Percentiles rank a stretch among this genome's conserved stretches.
These are phyloP conservation scores for Eriosoma lanigerum DNA, from an alignment of 1,140 invertebrate species.

Conservation along the genomic window DNA sequence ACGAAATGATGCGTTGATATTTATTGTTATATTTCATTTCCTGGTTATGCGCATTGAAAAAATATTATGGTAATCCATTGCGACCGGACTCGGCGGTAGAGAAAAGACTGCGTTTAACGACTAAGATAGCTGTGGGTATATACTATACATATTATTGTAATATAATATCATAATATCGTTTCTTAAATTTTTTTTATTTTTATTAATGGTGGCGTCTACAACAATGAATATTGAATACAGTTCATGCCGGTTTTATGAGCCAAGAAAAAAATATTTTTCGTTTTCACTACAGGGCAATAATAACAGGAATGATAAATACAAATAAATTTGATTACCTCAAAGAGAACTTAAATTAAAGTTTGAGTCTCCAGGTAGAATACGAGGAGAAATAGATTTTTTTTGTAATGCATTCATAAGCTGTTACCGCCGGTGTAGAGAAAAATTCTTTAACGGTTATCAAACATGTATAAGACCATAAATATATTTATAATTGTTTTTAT, in stretches of 20 bases:
- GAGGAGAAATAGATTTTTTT: not conserved
- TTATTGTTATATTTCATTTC: not conserved
- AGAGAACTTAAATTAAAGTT: too few species aligned
- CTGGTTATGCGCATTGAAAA: not conserved
- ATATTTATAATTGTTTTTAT: not conserved
- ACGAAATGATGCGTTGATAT: not conserved
- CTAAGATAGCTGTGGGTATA: not conserved
- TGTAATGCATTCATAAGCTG: not conserved
- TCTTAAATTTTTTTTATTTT: conserved; percentile 15
- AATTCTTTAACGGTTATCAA: not conserved
- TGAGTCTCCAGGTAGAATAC: too few species aligned
- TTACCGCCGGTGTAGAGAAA: not conserved
- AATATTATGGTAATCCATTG: conserved; percentile 10
- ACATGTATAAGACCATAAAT: not conserved
- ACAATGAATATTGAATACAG: conserved; percentile 25
- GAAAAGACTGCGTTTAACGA: not conserved
- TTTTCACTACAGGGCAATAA: not conserved
- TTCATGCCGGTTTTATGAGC: not conserved
- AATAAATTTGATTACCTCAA: not conserved
- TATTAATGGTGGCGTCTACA: not conserved
- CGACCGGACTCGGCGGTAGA: not conserved
- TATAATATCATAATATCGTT: conserved; percentile 6
- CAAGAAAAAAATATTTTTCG: not conserved
- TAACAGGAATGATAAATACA: not conserved
- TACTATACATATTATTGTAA: not conserved